Evolutionary conservation across 2,113 vertebrate species (phyloP).

Genomic region (Entomyzon cyanotis): DNA sequence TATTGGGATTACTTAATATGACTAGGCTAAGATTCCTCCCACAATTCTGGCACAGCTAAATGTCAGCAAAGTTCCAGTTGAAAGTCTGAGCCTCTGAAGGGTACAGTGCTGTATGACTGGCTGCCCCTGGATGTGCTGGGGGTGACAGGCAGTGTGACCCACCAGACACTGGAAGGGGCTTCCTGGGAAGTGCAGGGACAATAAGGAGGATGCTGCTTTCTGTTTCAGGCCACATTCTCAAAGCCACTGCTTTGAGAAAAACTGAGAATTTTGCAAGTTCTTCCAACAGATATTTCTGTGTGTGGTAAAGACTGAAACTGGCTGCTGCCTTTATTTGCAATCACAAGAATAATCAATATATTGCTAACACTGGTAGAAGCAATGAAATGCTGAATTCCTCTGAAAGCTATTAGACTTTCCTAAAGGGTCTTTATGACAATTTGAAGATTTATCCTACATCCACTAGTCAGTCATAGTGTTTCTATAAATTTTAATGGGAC

Average conservation of each 20-base stretch:
- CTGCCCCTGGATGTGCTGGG: not conserved
- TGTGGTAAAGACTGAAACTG: not conserved
- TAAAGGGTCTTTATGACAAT: not conserved
- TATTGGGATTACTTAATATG: not conserved
- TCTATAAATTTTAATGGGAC: not conserved
- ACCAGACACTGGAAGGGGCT: not conserved
- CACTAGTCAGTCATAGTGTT: not conserved
- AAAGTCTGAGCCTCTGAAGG: accelerated
- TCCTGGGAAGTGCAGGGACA: not conserved
- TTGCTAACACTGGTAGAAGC: not conserved
- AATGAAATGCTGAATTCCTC: not conserved
- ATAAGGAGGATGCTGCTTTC: not conserved
- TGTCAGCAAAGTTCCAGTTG: not conserved
- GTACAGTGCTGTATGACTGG: not conserved
- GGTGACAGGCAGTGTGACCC: not conserved
- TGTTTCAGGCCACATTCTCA: not conserved
- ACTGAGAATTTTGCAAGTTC: not conserved
- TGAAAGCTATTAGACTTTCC: not conserved
- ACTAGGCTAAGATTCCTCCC: not conserved
- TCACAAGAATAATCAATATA: not conserved
- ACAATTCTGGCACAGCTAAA: not conserved
- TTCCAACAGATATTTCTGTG: not conserved
- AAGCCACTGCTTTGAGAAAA: not conserved
- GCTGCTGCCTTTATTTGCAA: not conserved
- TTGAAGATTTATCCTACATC: not conserved